These are phyloP conservation scores for Chironomus tepperi DNA, from an alignment of 1,140 invertebrate genomes.

Conservation along the genomic window DNA sequence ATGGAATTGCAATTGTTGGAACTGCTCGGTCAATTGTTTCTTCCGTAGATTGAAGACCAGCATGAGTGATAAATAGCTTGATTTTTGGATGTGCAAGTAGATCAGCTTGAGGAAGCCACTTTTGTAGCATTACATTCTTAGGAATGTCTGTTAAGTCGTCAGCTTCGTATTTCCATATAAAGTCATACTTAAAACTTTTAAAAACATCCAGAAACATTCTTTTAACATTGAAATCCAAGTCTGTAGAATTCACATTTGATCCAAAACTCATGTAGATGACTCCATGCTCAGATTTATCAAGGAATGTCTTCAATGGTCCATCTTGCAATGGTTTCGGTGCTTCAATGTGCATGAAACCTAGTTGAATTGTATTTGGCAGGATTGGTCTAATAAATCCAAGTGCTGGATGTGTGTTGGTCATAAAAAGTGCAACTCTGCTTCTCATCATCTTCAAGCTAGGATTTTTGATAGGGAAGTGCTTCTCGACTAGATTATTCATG, in stretches of 20 bases:
- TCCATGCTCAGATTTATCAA: slow-evolving; percentile 46
- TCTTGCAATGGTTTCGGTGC: slow-evolving; percentile 35
- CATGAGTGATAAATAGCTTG: slow-evolving; percentile 45
- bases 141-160: slow-evolving; percentile 35
- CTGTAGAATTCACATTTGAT: slow-evolving; percentile 43
- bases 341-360: slow-evolving; percentile 49
- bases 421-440: slow-evolving; percentile 41
- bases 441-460: slow-evolving; percentile 32
- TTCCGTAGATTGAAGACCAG: slow-evolving; percentile 44
- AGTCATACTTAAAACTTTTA: slow-evolving; percentile 21
- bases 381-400: slow-evolving; percentile 43
- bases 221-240: not conserved
- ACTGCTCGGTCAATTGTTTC: slow-evolving; percentile 45
- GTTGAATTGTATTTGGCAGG: slow-evolving; percentile 46
- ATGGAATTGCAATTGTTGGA: slow-evolving; percentile 46
- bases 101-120: slow-evolving; percentile 50
- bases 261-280: slow-evolving; percentile 54
- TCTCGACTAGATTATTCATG: not conserved
- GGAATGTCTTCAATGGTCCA: slow-evolving; percentile 42
- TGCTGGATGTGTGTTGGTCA: slow-evolving; percentile 48
- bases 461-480: slow-evolving; percentile 26
- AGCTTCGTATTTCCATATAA: slow-evolving; percentile 41
- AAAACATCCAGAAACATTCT: not conserved
- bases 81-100: slow-evolving; percentile 44
- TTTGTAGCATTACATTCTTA: slow-evolving; percentile 42